phyloP scores from a whole-genome alignment of 2,888 invertebrate species.

The Rhagophthalmus giganteus region DNA sequence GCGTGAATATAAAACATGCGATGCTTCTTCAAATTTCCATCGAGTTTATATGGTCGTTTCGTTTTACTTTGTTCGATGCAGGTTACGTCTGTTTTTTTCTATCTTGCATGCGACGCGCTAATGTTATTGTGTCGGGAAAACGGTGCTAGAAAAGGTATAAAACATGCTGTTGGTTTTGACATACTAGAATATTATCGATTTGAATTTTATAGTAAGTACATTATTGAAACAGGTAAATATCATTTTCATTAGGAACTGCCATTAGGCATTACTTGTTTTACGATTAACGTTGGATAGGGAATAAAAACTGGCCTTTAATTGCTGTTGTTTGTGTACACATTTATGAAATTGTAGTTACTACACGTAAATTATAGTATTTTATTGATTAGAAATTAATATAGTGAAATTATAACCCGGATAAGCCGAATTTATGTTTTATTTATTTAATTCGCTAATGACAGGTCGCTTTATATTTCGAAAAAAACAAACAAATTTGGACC shows the following conservation, averaged over 20 bases:
- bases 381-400: too few species aligned
- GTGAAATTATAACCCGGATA: too few species aligned
- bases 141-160: too few species aligned
- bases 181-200: not conserved
- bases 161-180: constrained; percentile 13
- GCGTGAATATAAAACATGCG: constrained; percentile 35
- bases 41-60: constrained; percentile 22
- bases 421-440: too few species aligned
- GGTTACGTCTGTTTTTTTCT: constrained; percentile 9
- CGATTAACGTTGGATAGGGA: constrained; percentile 14
- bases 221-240: constrained; percentile 33
- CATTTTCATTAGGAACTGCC: constrained; percentile 30
- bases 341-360: too few species aligned
- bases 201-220: constrained; percentile 3
- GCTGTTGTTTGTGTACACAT: too few species aligned
- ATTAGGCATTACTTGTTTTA: constrained; percentile 23
- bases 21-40: constrained; percentile 32
- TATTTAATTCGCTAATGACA: too few species aligned
- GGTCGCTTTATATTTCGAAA: too few species aligned
- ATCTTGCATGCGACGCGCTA: not conserved
- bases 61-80: constrained; percentile 13
- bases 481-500: too few species aligned
- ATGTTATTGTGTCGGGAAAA: constrained; percentile 2
- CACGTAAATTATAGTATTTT: too few species aligned
- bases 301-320: too few species aligned